Conservation (phyloP, 2,888 invertebrate species). For the Syrphus vitripennis region DNA sequence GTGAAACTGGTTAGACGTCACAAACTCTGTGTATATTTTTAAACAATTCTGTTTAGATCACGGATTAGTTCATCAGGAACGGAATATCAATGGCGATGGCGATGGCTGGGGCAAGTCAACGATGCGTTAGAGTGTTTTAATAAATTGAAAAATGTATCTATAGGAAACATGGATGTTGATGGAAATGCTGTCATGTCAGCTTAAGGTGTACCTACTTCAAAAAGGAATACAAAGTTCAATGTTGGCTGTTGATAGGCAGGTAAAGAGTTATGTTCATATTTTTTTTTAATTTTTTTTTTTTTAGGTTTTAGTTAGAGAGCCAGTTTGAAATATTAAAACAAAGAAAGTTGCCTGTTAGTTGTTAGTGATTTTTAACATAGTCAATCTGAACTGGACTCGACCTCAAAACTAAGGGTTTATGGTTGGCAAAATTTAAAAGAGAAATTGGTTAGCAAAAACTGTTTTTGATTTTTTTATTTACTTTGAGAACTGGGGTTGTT, state of each 20-base stretch:
- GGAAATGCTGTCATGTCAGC: slow-evolving; percentile 37
- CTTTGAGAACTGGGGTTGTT: not conserved
- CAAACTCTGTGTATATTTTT: slow-evolving; percentile 24
- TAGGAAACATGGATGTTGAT: slow-evolving; percentile 8
- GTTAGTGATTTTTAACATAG: slow-evolving; percentile 7
- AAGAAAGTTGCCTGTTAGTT: slow-evolving; percentile 20
- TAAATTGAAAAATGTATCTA: slow-evolving; percentile 54
- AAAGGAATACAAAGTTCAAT: slow-evolving; percentile 11
- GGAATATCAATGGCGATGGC: slow-evolving; percentile 41
- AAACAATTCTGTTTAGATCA: slow-evolving; percentile 58
- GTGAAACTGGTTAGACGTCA: not conserved
- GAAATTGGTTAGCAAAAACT: not conserved
- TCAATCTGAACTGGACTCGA: not conserved
- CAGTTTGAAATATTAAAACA: not conserved
- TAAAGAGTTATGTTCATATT: not conserved
- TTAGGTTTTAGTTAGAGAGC: not conserved
- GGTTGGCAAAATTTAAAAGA: not conserved
- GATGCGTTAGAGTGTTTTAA: slow-evolving; percentile 59
- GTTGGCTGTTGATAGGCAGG: slow-evolving; percentile 1
- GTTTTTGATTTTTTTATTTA: not conserved
- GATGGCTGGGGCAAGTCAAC: slow-evolving; percentile 29
- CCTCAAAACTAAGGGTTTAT: not conserved
- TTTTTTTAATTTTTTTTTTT: not conserved
- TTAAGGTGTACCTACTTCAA: not conserved
- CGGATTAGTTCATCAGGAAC: slow-evolving; percentile 57